Evolutionary conservation across 2,888 invertebrate species (phyloP).

Genomic region (Aspidiotus destructor): DNA sequence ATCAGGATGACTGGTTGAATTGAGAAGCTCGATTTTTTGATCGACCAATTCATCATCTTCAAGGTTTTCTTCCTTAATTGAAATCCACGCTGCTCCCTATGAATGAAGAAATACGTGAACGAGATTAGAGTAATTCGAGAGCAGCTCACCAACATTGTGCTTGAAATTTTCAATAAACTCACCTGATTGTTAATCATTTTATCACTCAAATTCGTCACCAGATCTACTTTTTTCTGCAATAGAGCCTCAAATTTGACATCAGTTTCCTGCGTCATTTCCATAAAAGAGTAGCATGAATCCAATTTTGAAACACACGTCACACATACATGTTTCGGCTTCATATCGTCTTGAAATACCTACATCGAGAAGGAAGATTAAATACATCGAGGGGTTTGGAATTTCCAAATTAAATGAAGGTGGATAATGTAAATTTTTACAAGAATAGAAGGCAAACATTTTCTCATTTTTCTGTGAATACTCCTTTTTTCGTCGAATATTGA

Average conservation of each 20-base stretch:
- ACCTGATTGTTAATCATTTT: too few species aligned
- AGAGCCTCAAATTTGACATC: slow-evolving; percentile 42
- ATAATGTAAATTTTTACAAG: slow-evolving; percentile 40
- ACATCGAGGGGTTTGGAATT: neutral
- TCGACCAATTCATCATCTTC: too few species aligned
- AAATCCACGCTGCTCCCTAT: too few species aligned
- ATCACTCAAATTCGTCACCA: slow-evolving; percentile 3
- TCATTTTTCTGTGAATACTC: slow-evolving; percentile 42
- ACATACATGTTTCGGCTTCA: slow-evolving; percentile 43
- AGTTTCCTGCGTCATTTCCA: slow-evolving; percentile 41
- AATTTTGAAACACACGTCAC: slow-evolving; percentile 42
- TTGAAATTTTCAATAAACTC: too few species aligned
- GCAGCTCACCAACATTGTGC: too few species aligned
- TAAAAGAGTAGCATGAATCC: slow-evolving; percentile 41
- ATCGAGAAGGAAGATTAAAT: slow-evolving; percentile 34
- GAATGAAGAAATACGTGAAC: too few species aligned
- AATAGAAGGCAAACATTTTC: slow-evolving; percentile 41
- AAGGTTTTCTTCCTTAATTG: too few species aligned
- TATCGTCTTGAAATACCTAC: slow-evolving; percentile 42
- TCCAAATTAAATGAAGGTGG: neutral
- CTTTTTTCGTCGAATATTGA: slow-evolving; percentile 40
- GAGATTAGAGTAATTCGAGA: too few species aligned
- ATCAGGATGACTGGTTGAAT: neutral
- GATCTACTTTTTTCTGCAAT: slow-evolving; percentile 35
- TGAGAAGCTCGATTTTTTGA: too few species aligned